Evolutionary conservation across 2,797 vertebrate genomes (phyloP).

Genomic region (Artibeus lituratus): DNA sequence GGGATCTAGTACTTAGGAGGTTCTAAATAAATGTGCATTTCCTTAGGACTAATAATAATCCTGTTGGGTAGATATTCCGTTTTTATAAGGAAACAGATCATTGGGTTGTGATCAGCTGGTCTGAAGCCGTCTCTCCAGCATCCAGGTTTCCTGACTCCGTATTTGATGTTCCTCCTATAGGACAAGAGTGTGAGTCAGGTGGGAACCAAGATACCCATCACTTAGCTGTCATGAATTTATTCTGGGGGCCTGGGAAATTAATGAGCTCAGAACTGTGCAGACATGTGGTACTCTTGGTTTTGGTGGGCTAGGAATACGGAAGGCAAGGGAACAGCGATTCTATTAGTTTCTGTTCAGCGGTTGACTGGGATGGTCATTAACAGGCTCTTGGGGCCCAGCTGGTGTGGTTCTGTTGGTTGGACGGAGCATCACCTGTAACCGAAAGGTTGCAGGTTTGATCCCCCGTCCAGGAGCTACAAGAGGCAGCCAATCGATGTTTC

Average conservation of each 20-base stretch:
- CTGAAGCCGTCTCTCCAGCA: neutral
- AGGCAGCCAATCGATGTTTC: neutral
- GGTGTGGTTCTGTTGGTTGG: neutral
- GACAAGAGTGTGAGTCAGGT: neutral
- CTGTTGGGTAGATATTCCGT: neutral
- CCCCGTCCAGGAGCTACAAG: neutral
- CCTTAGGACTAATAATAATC: neutral
- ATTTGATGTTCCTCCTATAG: neutral
- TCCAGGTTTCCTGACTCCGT: neutral
- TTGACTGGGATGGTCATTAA: neutral
- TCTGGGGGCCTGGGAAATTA: neutral
- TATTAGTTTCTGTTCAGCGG: neutral
- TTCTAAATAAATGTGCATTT: slow-evolving; percentile 20
- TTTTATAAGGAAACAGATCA: slow-evolving; percentile 11
- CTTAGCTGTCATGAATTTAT: neutral
- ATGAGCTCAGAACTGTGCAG: neutral
- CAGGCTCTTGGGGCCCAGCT: neutral
- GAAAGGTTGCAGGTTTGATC: neutral
- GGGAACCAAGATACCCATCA: neutral
- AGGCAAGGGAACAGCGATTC: neutral
- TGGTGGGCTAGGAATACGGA: neutral
- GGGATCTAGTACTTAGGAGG: neutral
- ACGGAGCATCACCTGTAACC: neutral
- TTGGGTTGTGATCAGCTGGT: neutral
- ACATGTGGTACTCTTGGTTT: neutral